phyloP scores from a whole-genome alignment of 2,113 vertebrate species.

The Helogale parvula region DNA sequence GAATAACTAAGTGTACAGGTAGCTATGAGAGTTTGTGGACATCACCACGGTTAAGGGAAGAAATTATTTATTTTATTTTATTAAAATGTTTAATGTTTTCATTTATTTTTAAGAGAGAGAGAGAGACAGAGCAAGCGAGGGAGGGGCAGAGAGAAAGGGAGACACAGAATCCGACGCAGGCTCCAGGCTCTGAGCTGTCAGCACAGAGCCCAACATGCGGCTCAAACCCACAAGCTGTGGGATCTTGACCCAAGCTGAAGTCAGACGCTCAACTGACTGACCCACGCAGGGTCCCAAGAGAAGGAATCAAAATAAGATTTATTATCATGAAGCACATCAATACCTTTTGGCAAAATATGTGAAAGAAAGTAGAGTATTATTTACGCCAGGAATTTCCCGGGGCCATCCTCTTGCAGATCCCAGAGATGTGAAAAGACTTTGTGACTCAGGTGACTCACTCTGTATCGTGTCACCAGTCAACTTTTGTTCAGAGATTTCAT shows the following conservation, averaged over 20 bases:
- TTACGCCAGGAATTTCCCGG: neutral
- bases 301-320: neutral
- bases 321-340: constrained; percentile 30
- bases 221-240: too few relatives aligned
- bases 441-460: neutral
- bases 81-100: too few relatives aligned
- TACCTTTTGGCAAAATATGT: neutral
- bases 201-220: too few relatives aligned
- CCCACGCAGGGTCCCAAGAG: too few relatives aligned
- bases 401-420: neutral
- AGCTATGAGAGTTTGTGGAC: neutral
- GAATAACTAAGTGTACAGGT: neutral
- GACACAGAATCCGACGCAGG: too few relatives aligned
- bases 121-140: too few relatives aligned
- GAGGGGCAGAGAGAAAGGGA: too few relatives aligned
- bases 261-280: too few relatives aligned
- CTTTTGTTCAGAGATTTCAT: neutral
- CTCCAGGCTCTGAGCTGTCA: too few relatives aligned
- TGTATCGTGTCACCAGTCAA: neutral
- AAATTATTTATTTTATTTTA: constrained; percentile 1
- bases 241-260: too few relatives aligned
- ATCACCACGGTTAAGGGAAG: neutral
- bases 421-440: neutral
- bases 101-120: too few relatives aligned
- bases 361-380: neutral